Percentiles rank a stretch among this genome's conserved stretches.
phyloP scores from a whole-genome alignment of 92 coral and sea anemone genomes.

The Epizoanthus illoricatus region DNA sequence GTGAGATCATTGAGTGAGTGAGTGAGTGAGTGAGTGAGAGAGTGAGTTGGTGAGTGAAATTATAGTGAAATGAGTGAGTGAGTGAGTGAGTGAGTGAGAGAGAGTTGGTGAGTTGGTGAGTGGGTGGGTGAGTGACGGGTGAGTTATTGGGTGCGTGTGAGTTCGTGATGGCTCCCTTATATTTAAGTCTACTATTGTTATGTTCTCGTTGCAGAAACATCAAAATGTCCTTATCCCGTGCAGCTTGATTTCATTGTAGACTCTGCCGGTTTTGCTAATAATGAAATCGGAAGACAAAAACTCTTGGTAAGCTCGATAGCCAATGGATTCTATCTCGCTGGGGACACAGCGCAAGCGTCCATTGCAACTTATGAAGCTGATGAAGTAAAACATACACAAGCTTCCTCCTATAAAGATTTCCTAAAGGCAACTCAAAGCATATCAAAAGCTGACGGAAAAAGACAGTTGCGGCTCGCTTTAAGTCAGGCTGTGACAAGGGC shows the following conservation, averaged over 20 bases:
- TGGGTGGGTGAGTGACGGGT: too few relatives aligned
- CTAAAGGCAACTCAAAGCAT: background rate
- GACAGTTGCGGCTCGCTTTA: background rate
- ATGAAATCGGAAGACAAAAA: constrained; percentile 16
- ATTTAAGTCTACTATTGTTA: background rate
- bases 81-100: too few relatives aligned
- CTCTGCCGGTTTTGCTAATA: background rate
- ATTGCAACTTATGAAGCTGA: background rate
- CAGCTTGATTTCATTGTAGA: constrained; percentile 22
- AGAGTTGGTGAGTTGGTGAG: too few relatives aligned
- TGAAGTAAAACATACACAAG: background rate
- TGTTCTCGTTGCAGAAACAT: constrained; percentile 6
- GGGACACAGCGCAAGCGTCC: background rate
- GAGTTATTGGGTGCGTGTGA: too few relatives aligned
- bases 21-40: too few relatives aligned
- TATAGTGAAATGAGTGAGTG: too few relatives aligned
- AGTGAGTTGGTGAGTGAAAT: too few relatives aligned
- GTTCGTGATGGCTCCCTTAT: too few relatives aligned
- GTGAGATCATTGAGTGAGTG: too few relatives aligned
- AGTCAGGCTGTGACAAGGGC: background rate
- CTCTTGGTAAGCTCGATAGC: constrained; percentile 18
- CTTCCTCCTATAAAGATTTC: background rate
- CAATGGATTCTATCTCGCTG: constrained; percentile 1
- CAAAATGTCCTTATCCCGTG: constrained; percentile 26
- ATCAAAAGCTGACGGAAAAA: constrained; percentile 6